Evolutionary conservation across 2,888 invertebrate genomes (phyloP).

Genomic region (Ommatoiulus sabulosus): DNA sequence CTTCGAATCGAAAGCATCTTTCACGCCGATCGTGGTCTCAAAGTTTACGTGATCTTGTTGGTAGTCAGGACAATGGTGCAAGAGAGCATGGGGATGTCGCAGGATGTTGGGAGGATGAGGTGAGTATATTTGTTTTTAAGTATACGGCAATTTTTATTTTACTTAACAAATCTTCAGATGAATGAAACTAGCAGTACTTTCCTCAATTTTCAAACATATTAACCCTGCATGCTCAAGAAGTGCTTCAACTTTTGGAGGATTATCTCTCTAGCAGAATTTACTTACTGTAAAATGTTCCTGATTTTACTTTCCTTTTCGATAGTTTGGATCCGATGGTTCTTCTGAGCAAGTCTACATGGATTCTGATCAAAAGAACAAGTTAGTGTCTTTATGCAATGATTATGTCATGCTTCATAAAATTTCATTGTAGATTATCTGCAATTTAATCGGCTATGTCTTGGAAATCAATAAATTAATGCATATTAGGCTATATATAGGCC

Average conservation of each 20-base stretch:
- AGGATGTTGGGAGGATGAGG: constrained; percentile 54
- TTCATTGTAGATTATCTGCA: not conserved
- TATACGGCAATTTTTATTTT: too few relatives aligned
- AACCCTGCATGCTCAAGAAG: too few relatives aligned
- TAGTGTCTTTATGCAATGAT: not conserved
- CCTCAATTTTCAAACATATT: too few relatives aligned
- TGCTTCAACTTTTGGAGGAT: not conserved
- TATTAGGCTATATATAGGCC: not conserved
- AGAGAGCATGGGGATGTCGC: not conserved
- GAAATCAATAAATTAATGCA: not conserved
- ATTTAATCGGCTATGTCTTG: not conserved
- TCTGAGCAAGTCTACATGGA: constrained; percentile 4
- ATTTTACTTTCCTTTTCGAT: not conserved
- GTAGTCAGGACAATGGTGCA: not conserved
- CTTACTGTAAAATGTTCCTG: too few relatives aligned
- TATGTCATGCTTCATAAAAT: not conserved
- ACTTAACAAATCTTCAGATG: too few relatives aligned
- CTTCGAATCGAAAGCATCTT: constrained; percentile 15
- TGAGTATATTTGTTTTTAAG: not conserved
- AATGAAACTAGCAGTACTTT: too few relatives aligned
- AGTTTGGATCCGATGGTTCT: constrained; percentile 50
- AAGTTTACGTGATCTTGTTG: constrained; percentile 57
- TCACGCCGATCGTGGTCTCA: constrained; percentile 57
- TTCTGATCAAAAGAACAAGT: constrained; percentile 24
- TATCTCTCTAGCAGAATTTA: not conserved